phyloP scores from a whole-genome alignment of 2,797 vertebrate genomes.

The Myotis pilosus region DNA sequence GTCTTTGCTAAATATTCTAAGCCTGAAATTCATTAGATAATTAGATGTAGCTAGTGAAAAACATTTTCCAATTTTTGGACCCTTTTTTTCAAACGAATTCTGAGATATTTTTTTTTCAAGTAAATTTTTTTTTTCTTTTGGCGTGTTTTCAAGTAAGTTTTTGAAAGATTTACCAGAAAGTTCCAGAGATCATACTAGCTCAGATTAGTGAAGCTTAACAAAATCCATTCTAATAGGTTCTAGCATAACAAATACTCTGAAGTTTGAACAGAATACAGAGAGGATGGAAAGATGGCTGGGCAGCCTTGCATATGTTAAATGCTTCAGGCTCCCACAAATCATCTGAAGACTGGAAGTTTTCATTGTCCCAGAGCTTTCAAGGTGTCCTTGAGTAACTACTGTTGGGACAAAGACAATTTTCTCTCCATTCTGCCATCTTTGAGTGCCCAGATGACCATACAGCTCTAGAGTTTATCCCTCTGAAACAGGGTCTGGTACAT shows the following conservation, averaged over 20 bases:
- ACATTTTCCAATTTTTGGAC: neutral
- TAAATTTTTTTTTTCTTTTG: neutral
- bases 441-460: neutral
- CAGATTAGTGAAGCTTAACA: neutral
- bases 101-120: neutral
- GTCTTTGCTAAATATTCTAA: neutral
- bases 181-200: neutral
- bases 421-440: neutral
- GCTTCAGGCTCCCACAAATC: neutral
- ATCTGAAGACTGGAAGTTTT: neutral
- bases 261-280: neutral
- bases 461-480: neutral
- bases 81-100: conserved; percentile 49
- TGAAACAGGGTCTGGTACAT: neutral
- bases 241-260: neutral
- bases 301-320: neutral
- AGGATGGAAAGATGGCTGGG: neutral
- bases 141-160: neutral
- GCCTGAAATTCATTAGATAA: neutral
- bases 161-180: conserved; percentile 23
- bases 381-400: neutral
- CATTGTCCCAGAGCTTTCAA: neutral
- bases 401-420: neutral
- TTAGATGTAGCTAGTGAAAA: neutral
- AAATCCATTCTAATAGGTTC: neutral